Evolutionary conservation across 1,140 invertebrate species (phyloP).

Genomic region (Sipha flava): DNA sequence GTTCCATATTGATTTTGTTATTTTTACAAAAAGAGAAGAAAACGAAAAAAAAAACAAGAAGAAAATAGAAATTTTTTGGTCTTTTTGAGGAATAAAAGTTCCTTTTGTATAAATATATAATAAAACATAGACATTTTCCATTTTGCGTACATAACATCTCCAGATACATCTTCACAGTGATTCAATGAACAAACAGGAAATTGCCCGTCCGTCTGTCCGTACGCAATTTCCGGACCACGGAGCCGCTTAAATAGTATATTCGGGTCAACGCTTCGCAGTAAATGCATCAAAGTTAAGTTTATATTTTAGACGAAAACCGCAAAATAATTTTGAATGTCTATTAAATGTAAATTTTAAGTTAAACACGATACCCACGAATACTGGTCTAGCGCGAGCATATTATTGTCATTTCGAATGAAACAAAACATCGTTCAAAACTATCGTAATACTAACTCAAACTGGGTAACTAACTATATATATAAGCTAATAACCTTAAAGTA

Average conservation of each 20-base stretch:
- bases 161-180: background rate
- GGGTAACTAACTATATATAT: no score
- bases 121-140: background rate
- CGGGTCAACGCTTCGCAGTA: slow-evolving; percentile 3
- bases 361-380: background rate
- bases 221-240: slow-evolving; percentile 17
- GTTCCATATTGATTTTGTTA: background rate
- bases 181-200: slow-evolving; percentile 25
- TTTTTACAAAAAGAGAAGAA: background rate
- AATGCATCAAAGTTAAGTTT: background rate
- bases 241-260: background rate
- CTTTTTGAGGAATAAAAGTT: background rate
- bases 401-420: background rate
- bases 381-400: background rate
- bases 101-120: background rate
- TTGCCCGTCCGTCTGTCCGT: slow-evolving; percentile 3
- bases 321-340: background rate
- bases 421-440: no score
- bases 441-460: no score
- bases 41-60: background rate
- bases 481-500: no score
- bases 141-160: background rate
- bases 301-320: background rate
- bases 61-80: background rate
- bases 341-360: background rate